A percentile compares a stretch with the other conserved stretches of the same genome.
phyloP scores from a whole-genome alignment of 2,888 invertebrate species.

The Euplagia quadripunctaria region DNA sequence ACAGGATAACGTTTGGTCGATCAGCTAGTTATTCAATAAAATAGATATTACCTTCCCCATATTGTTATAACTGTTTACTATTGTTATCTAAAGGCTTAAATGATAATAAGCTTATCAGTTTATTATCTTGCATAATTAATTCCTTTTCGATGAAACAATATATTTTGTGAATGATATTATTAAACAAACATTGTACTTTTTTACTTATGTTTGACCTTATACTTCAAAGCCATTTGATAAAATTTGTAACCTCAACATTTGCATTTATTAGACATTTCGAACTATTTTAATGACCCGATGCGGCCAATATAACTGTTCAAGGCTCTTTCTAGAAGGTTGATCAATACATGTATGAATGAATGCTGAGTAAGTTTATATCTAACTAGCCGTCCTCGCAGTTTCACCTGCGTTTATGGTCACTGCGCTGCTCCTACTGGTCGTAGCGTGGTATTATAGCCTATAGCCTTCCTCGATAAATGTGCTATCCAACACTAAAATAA shows the following conservation, averaged over 20 bases:
- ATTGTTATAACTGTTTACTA: too few relatives aligned
- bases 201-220: slow-evolving; percentile 13
- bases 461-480: too few relatives aligned
- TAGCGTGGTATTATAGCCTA: too few relatives aligned
- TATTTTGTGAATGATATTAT: background rate
- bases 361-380: background rate
- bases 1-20: too few relatives aligned
- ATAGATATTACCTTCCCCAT: too few relatives aligned
- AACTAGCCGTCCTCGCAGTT: too few relatives aligned
- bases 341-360: slow-evolving; percentile 9
- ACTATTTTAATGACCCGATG: background rate
- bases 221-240: slow-evolving; percentile 22
- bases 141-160: background rate
- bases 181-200: background rate
- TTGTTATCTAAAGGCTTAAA: too few relatives aligned
- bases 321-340: slow-evolving; percentile 20
- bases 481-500: too few relatives aligned
- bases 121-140: background rate
- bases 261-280: slow-evolving; percentile 19
- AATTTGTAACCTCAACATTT: slow-evolving; percentile 6
- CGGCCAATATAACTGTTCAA: slow-evolving; percentile 16
- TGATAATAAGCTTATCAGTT: too few relatives aligned
- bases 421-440: too few relatives aligned
- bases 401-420: too few relatives aligned
- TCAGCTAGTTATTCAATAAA: too few relatives aligned